Percentiles rank a stretch among this genome's conserved stretches.
phyloP scores from a whole-genome alignment of 2,113 vertebrate genomes.

The Romanogobio albipinnatus region DNA sequence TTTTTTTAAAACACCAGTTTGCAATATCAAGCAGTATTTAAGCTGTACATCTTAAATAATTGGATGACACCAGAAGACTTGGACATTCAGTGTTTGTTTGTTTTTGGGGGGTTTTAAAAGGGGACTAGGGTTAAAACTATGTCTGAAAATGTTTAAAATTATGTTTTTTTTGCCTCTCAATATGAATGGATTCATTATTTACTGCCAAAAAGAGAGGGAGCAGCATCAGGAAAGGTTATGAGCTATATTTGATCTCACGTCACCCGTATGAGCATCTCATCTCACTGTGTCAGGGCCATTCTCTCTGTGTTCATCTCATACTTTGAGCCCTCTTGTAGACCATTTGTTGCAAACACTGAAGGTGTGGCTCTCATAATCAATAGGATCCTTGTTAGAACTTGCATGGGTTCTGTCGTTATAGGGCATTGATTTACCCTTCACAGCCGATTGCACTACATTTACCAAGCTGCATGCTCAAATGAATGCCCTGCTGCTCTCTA shows the following conservation, averaged over 20 bases:
- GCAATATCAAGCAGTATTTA: no score
- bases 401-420: conserved; percentile 68
- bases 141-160: no score
- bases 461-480: conserved; percentile 79
- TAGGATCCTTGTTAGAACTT: conserved; percentile 73
- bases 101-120: no score
- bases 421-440: conserved; percentile 80
- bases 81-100: no score
- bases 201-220: neutral
- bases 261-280: neutral
- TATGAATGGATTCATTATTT: neutral
- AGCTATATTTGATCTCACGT: neutral
- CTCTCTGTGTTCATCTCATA: neutral
- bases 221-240: neutral
- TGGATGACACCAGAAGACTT: no score
- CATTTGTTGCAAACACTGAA: conserved; percentile 41
- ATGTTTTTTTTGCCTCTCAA: neutral
- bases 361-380: conserved; percentile 59
- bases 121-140: no score
- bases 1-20: no score
- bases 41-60: no score
- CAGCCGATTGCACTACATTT: conserved; percentile 81
- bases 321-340: neutral
- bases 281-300: neutral
- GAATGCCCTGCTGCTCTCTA: conserved; percentile 78